These are phyloP conservation scores for Chalcis sispes DNA, from an alignment of 2,888 invertebrate genomes.

Conservation along the genomic window DNA sequence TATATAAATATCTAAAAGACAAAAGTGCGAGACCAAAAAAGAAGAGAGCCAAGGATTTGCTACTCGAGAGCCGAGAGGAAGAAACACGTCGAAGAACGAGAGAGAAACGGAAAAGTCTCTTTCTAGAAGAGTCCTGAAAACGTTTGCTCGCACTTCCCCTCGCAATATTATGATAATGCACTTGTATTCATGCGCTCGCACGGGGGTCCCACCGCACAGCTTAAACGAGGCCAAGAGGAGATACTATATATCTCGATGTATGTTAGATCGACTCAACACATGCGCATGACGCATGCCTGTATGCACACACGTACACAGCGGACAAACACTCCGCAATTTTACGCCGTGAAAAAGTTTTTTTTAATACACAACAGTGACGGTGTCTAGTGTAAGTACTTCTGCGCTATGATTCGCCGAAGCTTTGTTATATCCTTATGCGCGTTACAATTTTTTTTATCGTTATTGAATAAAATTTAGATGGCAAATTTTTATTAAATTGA, in stretches of 20 bases:
- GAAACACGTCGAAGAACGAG: not conserved
- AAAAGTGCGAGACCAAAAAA: not conserved
- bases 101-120: no score
- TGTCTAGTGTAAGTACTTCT: no score
- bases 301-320: no score
- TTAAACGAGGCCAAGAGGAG: conserved; percentile 60
- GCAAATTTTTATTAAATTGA: no score
- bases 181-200: conserved; percentile 72
- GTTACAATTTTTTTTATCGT: no score
- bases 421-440: no score
- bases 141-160: conserved; percentile 63
- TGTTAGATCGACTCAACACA: conserved; percentile 1
- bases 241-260: no score
- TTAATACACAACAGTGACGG: conserved; percentile 4
- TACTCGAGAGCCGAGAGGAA: not conserved
- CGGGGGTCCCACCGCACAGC: conserved; percentile 58
- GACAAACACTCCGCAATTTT: conserved; percentile 15
- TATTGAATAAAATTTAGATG: no score
- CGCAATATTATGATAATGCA: conserved; percentile 72
- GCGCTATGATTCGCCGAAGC: no score
- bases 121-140: no score
- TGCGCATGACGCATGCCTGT: no score
- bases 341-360: no score
- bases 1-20: not conserved
- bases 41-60: conserved; percentile 17